Conservation (phyloP, 2,797 vertebrate species). For the Lagodon rhomboides region DNA sequence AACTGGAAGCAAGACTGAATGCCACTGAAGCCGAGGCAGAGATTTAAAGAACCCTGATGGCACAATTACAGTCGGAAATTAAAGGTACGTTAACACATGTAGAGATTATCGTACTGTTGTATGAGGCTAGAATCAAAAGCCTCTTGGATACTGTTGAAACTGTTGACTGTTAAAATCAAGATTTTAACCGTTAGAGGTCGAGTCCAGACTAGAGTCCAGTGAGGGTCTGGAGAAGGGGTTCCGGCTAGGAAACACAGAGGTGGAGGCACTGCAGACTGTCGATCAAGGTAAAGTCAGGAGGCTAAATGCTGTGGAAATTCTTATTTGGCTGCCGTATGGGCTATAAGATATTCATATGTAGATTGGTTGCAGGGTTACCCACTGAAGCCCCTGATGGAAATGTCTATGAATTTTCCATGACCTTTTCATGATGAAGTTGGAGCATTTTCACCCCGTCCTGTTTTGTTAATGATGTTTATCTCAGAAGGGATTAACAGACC, state of each 20-base stretch:
- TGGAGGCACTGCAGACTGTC: conserved; percentile 15
- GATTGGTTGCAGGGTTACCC: neutral
- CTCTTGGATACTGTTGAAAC: neutral
- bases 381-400: neutral
- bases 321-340: neutral
- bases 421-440: neutral
- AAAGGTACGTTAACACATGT: neutral
- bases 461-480: conserved; percentile 6
- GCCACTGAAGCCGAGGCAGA: neutral
- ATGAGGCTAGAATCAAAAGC: neutral
- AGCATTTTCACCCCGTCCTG: neutral
- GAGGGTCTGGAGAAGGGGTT: conserved; percentile 5
- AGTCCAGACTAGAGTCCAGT: conserved; percentile 25
- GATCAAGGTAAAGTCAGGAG: conserved; percentile 19
- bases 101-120: neutral
- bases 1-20: conserved; percentile 2
- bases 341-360: conserved; percentile 6
- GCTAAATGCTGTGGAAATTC: neutral
- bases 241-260: neutral
- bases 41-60: neutral
- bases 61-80: neutral
- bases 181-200: neutral
- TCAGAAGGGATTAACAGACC: neutral
- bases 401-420: conserved; percentile 13
- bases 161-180: neutral